A percentile compares a stretch with the other conserved stretches of the same genome.
These are phyloP conservation scores for Epinotia brunnichana DNA, from an alignment of 2,888 invertebrate genomes.

Conservation along the genomic window DNA sequence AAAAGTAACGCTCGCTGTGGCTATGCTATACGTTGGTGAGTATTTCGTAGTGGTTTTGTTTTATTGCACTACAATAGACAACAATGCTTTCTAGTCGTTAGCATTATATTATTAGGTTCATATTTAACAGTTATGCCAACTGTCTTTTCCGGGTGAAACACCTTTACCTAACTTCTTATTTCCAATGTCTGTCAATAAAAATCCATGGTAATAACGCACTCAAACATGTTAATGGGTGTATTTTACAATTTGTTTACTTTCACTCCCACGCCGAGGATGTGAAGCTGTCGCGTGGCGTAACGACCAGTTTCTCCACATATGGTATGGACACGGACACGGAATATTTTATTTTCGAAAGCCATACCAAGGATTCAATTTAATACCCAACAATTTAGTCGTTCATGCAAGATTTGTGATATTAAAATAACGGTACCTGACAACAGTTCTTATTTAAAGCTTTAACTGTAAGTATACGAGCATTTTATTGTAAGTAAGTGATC, in stretches of 20 bases:
- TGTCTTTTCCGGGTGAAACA: conserved; percentile 14
- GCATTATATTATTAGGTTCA: neutral
- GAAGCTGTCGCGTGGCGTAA: conserved; percentile 60
- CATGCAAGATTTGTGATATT: conserved; percentile 32
- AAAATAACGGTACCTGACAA: conserved; percentile 32
- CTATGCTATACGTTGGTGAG: conserved; percentile 46
- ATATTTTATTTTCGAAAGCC: conserved; percentile 59
- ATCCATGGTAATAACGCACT: conserved; percentile 43
- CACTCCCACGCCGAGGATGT: conserved; percentile 65
- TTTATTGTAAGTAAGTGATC: neutral
- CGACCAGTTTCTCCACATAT: conserved; percentile 60
- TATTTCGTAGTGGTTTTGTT: conserved; percentile 1
- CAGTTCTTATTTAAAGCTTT: conserved; percentile 21
- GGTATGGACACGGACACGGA: conserved; percentile 46
- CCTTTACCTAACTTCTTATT: conserved; percentile 21
- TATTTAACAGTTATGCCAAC: neutral
- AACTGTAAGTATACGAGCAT: conserved; percentile 8
- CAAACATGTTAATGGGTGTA: conserved; percentile 58
- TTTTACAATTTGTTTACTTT: conserved; percentile 76
- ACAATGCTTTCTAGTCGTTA: conserved; percentile 14
- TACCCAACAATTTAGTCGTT: conserved; percentile 46
- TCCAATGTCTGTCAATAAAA: conserved; percentile 26
- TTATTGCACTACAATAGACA: conserved; percentile 8
- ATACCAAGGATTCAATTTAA: conserved; percentile 49
- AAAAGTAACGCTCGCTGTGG: conserved; percentile 45